phyloP scores from a whole-genome alignment of 2,888 invertebrate genomes.

The Drosophila algonquin region DNA sequence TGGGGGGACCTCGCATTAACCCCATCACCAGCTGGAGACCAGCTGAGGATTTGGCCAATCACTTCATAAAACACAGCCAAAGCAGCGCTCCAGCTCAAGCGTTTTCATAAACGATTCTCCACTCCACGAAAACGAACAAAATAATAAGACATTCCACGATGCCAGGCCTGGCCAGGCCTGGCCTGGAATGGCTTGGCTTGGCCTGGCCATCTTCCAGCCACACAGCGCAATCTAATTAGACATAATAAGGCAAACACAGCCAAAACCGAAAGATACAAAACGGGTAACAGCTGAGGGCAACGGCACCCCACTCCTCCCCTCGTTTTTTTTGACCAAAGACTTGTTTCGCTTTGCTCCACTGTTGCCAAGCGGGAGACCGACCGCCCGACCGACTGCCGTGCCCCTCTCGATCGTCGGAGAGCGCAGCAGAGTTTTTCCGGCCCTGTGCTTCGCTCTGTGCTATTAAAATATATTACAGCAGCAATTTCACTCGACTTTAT shows the following conservation, averaged over 20 bases:
- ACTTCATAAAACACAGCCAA: constrained; percentile 27
- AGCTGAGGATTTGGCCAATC: constrained; percentile 20
- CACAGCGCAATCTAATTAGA: constrained; percentile 73
- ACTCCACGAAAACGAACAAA: constrained; percentile 13
- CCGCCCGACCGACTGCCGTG: no score
- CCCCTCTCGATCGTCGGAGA: constrained; percentile 20
- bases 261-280: constrained; percentile 22
- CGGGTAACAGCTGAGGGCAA: constrained; percentile 8
- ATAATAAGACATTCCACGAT: constrained; percentile 40
- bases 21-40: constrained; percentile 8
- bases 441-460: constrained; percentile 42
- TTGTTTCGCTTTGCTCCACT: constrained; percentile 37
- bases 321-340: constrained; percentile 58
- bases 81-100: not conserved
- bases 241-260: constrained; percentile 69
- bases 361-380: constrained; percentile 11
- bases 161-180: not conserved
- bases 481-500: constrained; percentile 76
- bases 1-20: constrained; percentile 13
- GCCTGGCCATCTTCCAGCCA: constrained; percentile 10
- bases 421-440: constrained; percentile 42
- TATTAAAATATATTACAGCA: constrained; percentile 78
- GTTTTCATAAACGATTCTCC: constrained; percentile 34
- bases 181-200: no score
- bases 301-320: not conserved